Conservation (phyloP, 2,888 invertebrate genomes). For the Venusia cambrica region DNA sequence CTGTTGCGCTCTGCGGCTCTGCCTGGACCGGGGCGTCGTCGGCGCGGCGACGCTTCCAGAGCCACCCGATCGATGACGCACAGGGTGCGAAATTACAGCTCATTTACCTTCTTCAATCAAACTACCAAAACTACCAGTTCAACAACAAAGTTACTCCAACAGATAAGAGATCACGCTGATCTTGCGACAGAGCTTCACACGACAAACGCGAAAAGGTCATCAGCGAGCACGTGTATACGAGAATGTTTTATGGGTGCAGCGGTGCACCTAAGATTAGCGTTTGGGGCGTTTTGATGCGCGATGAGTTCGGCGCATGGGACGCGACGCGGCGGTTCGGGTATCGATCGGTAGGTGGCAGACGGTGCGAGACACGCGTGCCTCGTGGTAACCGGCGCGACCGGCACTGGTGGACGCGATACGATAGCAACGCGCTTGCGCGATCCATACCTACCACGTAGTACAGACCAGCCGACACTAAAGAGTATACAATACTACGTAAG, state of each 20-base stretch:
- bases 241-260: slow-evolving; percentile 50
- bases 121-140: slow-evolving; percentile 22
- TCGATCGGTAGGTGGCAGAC: slow-evolving; percentile 38
- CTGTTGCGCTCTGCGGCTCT: slow-evolving; percentile 65
- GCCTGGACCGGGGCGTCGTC: slow-evolving; percentile 45
- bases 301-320: slow-evolving; percentile 41
- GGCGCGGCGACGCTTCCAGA: slow-evolving; percentile 49
- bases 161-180: slow-evolving; percentile 2
- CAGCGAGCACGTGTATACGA: slow-evolving; percentile 36
- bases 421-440: slow-evolving; percentile 62
- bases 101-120: slow-evolving; percentile 17
- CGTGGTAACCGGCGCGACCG: slow-evolving; percentile 74
- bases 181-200: slow-evolving; percentile 2
- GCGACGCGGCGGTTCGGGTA: slow-evolving; percentile 45
- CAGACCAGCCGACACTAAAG: slow-evolving; percentile 4
- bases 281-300: slow-evolving; percentile 45
- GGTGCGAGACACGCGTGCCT: slow-evolving; percentile 63
- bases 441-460: slow-evolving; percentile 32
- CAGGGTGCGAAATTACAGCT: slow-evolving; percentile 26
- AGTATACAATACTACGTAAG: too few relatives aligned
- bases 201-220: slow-evolving; percentile 27
- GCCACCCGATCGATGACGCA: slow-evolving; percentile 59
- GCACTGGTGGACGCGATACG: slow-evolving; percentile 58
- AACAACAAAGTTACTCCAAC: slow-evolving; percentile 4
- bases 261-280: slow-evolving; percentile 69